Percentiles rank a stretch among this genome's conserved stretches.
phyloP scores from a whole-genome alignment of 2,113 vertebrate genomes.

The Onychostoma macrolepis region DNA sequence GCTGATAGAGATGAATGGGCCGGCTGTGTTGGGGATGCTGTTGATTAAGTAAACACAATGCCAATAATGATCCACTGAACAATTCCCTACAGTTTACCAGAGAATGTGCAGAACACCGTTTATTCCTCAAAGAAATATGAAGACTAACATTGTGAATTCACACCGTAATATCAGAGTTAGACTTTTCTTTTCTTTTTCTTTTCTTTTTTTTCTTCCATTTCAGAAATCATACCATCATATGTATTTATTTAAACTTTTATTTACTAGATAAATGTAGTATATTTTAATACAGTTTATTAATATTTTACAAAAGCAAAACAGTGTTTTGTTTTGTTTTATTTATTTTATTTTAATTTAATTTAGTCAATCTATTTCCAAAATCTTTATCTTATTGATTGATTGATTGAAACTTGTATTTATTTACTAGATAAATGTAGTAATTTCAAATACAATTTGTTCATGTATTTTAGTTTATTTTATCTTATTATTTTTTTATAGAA shows the following conservation, averaged over 20 bases:
- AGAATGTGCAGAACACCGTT: neutral
- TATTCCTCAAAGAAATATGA: neutral
- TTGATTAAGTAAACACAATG: neutral
- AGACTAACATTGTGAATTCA: neutral
- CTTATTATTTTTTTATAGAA: neutral
- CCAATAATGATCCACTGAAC: neutral
- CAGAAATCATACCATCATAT: no score
- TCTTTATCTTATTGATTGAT: no score
- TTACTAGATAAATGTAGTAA: neutral
- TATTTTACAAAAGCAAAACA: no score
- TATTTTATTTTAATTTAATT: neutral
- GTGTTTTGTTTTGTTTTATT: no score
- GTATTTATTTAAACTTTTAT: neutral
- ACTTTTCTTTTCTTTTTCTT: neutral
- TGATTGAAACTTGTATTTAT: neutral
- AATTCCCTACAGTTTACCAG: neutral
- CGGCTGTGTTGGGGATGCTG: constrained; percentile 11
- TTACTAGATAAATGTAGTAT: neutral
- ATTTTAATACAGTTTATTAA: neutral
- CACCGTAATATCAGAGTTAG: neutral
- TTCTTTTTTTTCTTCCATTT: neutral
- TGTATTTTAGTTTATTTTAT: neutral
- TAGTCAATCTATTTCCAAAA: no score
- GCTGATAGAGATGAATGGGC: constrained; percentile 54
- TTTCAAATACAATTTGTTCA: neutral